Evolutionary conservation across 2,888 invertebrate genomes (phyloP).

Genomic region (Ormyrus nitidulus): DNA sequence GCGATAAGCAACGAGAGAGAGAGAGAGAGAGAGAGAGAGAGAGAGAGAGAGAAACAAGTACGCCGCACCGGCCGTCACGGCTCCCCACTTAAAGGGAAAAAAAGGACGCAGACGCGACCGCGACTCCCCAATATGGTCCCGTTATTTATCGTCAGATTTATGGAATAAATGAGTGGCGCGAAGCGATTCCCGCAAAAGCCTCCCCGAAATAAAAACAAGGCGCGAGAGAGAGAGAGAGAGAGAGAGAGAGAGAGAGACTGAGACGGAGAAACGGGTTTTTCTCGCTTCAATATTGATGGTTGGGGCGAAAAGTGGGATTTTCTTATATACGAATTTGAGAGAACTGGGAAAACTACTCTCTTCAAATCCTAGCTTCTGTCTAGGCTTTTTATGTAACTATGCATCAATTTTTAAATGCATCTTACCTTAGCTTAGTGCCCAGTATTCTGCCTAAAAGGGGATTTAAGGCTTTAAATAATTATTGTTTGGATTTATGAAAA

Average conservation of each 20-base stretch:
- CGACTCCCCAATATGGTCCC: slow-evolving; percentile 68
- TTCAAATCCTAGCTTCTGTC: no score
- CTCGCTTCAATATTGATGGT: slow-evolving; percentile 29
- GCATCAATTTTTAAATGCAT: no score
- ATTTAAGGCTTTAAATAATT: no score
- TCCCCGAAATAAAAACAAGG: slow-evolving; percentile 46
- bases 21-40: slow-evolving; percentile 33
- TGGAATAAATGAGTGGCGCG: slow-evolving; percentile 72
- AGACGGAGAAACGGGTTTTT: slow-evolving; percentile 41
- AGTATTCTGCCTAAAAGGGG: no score
- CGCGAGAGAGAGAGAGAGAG: slow-evolving; percentile 48
- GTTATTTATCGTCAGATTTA: slow-evolving; percentile 75
- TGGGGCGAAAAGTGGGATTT: slow-evolving; percentile 11
- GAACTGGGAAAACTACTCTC: no score
- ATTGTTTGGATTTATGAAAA: neutral
- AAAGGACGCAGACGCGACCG: slow-evolving; percentile 56
- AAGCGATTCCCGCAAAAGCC: slow-evolving; percentile 54
- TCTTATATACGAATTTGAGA: neutral
- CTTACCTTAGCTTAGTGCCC: no score
- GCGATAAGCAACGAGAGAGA: slow-evolving; percentile 66
- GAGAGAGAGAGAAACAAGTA: slow-evolving; percentile 12
- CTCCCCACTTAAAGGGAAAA: slow-evolving; percentile 54
- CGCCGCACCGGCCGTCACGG: slow-evolving; percentile 5
- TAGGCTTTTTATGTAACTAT: no score
- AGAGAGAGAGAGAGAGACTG: slow-evolving; percentile 34